Base-by-base conservation (phyloP, 2,113 vertebrate genomes). In the Scophthalmus maximus region DNA sequence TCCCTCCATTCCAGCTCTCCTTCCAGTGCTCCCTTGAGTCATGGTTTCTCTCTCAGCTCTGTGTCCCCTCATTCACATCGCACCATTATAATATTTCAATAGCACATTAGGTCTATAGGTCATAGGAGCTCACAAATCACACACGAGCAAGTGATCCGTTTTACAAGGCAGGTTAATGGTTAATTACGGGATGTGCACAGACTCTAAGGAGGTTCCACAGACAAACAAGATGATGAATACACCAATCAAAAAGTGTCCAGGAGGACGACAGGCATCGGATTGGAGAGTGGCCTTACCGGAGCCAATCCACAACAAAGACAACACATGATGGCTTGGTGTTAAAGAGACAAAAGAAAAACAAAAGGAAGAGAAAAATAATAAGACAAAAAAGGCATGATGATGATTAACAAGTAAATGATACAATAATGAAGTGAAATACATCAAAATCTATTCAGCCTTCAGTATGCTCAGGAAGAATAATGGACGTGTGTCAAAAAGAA, bases 261-360 rank as follows among this genome's bases (percentile, higher is more conserved):
- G 34, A 32, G 17, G 72, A 63, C 32, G 44, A 29, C 38, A 74
- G 25, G 38, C 68, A 71, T 67, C 47, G 86, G 71, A 90, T 73
- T 87, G 83, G 82, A 74, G 65, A 62, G 61, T 30, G 82, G 69
- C 86, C 85, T 92, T 94, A 89, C 83, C 88, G 79, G 78, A 87
- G 88, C 74, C 77, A 73, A 75, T 92, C 90, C 90, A 87, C 82
- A 87, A 83, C 75, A 92, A 87, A 51, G 59, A 86, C 86, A 85
- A 84, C 76, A 73, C 79, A 77, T 17, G 84, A 88, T 5, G 88
- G 86, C 88, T 85, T 87, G 81, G 84, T 89, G 88, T 89, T 89
- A 78, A 69, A 73, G 72, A 91, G 71, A 89, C 82, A 88, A 68
- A n/a, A 62, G 79, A 79, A 83, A 82, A 84, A 67, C 51, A 86